Base-by-base conservation (phyloP, 2,797 vertebrate genomes). In the Uromys caudimaculatus region DNA sequence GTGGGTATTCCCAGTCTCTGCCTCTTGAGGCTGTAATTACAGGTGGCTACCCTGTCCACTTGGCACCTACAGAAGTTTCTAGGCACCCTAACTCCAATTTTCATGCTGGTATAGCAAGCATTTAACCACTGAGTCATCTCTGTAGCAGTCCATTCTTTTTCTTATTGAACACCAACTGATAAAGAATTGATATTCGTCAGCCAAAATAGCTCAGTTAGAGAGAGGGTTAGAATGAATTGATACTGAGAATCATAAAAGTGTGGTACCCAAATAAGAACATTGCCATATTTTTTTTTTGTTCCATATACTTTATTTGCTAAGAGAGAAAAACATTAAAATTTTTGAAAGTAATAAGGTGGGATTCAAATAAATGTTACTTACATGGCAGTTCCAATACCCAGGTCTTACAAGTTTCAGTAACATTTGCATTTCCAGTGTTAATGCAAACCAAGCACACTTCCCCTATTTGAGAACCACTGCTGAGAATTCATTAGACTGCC, bases 321-420 rank as follows among this genome's bases (percentile, higher is more conserved):
- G 29, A 93, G 3, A 76, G 93, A 84, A 95, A 90, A 94, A 88
- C 52, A 84, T 6, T 84, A 94, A 27, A 89, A 73, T 85, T 85
- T 85, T 38, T 69, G 73, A 32, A 23, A 77, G 8, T 77, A 44
- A 32, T 64, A 13, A 92, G 56, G 47, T 69, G 16, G 12, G 69
- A 94, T 4, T 81, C 12, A 62, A 89, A 90, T 44, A 94, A 93
- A 91, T n/a, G 21, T 27, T 71, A 85, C 4, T 90, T 89, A 81
- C 24, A 75, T 5, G 41, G 58, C 17, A 94, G 91, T 64, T 79
- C 47, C 32, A 71, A 50, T 92, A 71, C 67, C 47, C 44, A 83
- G 58, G 71, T 84, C 78, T 95, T 83, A 78, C 12, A 78, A 91
- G 4, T 96, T 87, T 76, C 2, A 23, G 19, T 58, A 32, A 69